These are phyloP conservation scores for Embiotoca jacksoni DNA, from an alignment of 2,113 vertebrate species.

Conservation along the genomic window DNA sequence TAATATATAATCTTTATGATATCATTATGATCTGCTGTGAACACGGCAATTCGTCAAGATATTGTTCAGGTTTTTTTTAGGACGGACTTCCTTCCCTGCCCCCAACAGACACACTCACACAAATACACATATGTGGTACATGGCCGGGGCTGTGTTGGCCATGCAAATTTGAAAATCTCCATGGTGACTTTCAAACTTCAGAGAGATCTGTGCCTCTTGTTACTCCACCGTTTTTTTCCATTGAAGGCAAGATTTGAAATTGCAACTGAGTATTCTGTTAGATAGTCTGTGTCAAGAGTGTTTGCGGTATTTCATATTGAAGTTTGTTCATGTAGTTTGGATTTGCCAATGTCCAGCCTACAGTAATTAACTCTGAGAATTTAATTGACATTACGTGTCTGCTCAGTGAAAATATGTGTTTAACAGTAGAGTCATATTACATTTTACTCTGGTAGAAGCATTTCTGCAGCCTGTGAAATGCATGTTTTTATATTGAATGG, in stretches of 20 bases:
- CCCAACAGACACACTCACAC: background rate
- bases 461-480: no score
- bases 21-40: background rate
- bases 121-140: background rate
- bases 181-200: background rate
- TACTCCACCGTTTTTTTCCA: no score
- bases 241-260: background rate
- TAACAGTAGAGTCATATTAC: no score
- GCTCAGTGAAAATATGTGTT: background rate
- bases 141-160: conserved; percentile 7
- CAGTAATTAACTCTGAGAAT: background rate
- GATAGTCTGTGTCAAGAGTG: background rate
- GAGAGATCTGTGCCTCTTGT: no score
- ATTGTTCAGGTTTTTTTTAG: conserved; percentile 34
- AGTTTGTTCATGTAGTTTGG: background rate
- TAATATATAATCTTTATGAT: conserved; percentile 4
- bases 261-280: background rate
- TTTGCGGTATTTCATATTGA: background rate
- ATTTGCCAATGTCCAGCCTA: background rate
- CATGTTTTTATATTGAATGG: no score
- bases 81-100: background rate
- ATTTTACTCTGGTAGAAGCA: no score
- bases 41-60: background rate
- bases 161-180: conserved; percentile 4
- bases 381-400: no score